Percentiles rank a stretch among this genome's conserved stretches.
These are phyloP conservation scores for Urophycis tenuis DNA, from an alignment of 2,797 vertebrate species.

Conservation along the genomic window DNA sequence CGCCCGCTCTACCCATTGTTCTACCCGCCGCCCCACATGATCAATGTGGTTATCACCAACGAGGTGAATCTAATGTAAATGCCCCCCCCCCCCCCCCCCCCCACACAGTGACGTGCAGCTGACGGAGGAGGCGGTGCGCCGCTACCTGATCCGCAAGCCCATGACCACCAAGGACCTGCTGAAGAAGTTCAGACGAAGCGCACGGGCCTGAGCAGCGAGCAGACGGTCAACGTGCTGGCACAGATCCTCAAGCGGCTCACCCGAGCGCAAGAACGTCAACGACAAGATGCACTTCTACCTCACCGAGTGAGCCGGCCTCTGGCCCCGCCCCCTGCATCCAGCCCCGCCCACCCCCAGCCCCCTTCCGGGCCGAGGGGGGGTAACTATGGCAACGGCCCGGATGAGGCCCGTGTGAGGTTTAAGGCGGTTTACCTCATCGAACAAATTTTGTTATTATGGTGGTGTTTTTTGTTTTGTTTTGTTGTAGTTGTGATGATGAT, in stretches of 20 bases:
- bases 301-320: constrained; percentile 82
- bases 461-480: not conserved
- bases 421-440: too few relatives aligned
- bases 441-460: not conserved
- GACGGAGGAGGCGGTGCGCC: constrained; percentile 84
- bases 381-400: too few relatives aligned
- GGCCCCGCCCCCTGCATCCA: too few relatives aligned
- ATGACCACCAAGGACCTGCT: constrained; percentile 95
- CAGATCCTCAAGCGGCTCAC: constrained; percentile 93
- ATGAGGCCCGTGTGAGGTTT: too few relatives aligned
- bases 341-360: too few relatives aligned
- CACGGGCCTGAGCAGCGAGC: constrained; percentile 88
- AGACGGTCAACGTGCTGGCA: constrained; percentile 89
- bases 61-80: not conserved
- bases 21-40: too few relatives aligned
- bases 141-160: constrained; percentile 88
- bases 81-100: not conserved
- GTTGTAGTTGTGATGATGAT: too few relatives aligned
- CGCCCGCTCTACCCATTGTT: too few relatives aligned
- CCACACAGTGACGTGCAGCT: constrained; percentile 82
- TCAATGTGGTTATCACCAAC: too few relatives aligned
- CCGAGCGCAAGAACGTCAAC: constrained; percentile 84
- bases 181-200: constrained; percentile 96
- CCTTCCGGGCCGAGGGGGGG: too few relatives aligned
- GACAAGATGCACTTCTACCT: constrained; percentile 97